Evolutionary conservation across 1,140 invertebrate genomes (phyloP).

Genomic region (Copidosoma floridanum): DNA sequence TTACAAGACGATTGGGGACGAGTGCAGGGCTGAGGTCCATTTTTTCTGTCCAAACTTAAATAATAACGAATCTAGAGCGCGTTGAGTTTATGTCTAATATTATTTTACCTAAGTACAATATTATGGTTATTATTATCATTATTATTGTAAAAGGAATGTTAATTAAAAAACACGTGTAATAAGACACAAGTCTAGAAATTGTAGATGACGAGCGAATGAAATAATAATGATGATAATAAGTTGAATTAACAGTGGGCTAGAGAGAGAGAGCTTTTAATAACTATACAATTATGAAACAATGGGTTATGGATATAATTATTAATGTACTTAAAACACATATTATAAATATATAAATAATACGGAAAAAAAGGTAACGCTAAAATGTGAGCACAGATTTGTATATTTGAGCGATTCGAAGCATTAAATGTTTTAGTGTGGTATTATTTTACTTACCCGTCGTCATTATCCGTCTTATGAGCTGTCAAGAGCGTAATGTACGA

Average conservation of each 20-base stretch:
- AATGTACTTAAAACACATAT: constrained; percentile 32
- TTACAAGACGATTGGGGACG: constrained; percentile 22
- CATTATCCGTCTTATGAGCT: constrained; percentile 29
- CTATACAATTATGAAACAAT: constrained; percentile 29
- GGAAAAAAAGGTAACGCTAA: constrained; percentile 30
- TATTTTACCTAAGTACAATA: constrained; percentile 56
- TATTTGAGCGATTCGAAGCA: constrained; percentile 46
- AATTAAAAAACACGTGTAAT: neutral
- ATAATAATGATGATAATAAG: neutral
- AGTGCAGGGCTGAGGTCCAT: neutral
- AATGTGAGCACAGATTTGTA: constrained; percentile 47
- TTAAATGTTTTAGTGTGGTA: constrained; percentile 44
- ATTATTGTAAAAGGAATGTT: neutral
- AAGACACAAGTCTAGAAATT: neutral
- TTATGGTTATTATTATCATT: constrained; percentile 31
- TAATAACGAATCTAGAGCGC: constrained; percentile 44
- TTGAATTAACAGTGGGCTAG: constrained; percentile 48
- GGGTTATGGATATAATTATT: constrained; percentile 23
- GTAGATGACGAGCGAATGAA: neutral
- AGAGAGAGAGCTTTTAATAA: constrained; percentile 35
- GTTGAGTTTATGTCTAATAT: constrained; percentile 37
- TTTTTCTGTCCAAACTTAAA: constrained; percentile 49
- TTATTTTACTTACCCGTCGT: constrained; percentile 42
- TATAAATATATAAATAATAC: constrained; percentile 32
- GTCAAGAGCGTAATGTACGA: constrained; percentile 32